Base-by-base conservation (phyloP, 2,888 invertebrate genomes). In the Lithophane leautieri region DNA sequence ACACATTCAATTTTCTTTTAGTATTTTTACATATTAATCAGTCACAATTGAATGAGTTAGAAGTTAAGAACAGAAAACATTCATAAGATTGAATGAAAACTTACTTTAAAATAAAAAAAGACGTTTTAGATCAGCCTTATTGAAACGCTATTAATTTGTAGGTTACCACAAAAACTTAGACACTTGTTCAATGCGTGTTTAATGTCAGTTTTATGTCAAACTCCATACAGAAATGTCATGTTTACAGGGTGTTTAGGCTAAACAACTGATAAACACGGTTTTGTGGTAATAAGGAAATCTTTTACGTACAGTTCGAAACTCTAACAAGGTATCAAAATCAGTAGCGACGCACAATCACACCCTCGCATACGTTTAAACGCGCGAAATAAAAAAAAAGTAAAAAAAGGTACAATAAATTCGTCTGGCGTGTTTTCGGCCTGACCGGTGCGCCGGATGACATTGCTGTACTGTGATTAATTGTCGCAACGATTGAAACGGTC, bases 381-480 rank as follows among this genome's bases (percentile, higher is more conserved):
- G 83, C 80, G 70, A 89, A 86, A 87, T 78, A 87, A 77, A 81
- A 82, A 84, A 80, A 82, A 69, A 75, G 34, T 79, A 91, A 90
- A 91, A 50, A 89, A 89, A 87, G 84, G 86, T 89, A 92, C 91
- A 91, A 94, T 93, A 93, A 93, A 94, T 93, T 92, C 91, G 92
- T 91, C 91, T 84, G 88, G 76, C 89, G 86, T 91, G 92, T 93
- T 93, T 92, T 93, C 91, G 92, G 90, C 89, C 92, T 91, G 93
- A 89, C 92, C 93, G 93, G 86, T 88, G 87, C 90, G 92, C 93
- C 91, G 93, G 95, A 96, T 96, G 96, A 96, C 96, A 96, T 91
- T 93, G 96, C 96, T 94, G 89, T 94, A 95, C 95, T 93, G 91
- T 96, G 96, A 96, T 96, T 96, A 96, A 96, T 96, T 93, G 96